Percentiles rank a stretch among this genome's conserved stretches.
Evolutionary conservation across 2,888 invertebrate genomes (phyloP).

Genomic region (Heteromyza rotundicornis): DNA sequence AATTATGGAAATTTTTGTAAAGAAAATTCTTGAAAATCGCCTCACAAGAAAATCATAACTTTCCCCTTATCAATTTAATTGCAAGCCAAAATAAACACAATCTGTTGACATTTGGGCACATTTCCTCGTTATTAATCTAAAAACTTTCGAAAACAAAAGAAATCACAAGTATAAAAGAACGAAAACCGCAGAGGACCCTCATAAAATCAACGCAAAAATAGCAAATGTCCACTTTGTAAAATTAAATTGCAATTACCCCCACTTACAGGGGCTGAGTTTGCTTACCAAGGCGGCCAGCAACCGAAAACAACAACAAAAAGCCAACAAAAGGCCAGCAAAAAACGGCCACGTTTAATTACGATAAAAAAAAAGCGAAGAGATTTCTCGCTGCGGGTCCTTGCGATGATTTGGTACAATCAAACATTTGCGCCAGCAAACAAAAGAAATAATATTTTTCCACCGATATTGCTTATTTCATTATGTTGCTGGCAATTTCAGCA

Average conservation of each 20-base stretch:
- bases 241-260: conserved; percentile 44
- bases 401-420: background rate
- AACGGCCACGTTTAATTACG: conserved; percentile 26
- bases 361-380: conserved; percentile 7
- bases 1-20: no score
- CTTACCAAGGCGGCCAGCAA: background rate
- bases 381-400: background rate
- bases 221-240: conserved; percentile 41
- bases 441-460: background rate
- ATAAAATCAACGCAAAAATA: conserved; percentile 30
- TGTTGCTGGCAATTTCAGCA: conserved; percentile 50
- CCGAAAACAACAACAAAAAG: no score
- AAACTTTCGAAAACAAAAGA: conserved; percentile 19
- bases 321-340: no score
- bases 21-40: no score
- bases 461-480: conserved; percentile 36
- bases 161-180: background rate
- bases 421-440: background rate
- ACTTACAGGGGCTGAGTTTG: conserved; percentile 21
- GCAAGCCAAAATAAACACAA: conserved; percentile 15
- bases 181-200: no score
- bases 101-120: background rate
- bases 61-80: conserved; percentile 15
- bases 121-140: conserved; percentile 17
- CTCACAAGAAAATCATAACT: no score